A percentile compares a stretch with the other conserved stretches of the same genome.
Evolutionary conservation across 2,797 vertebrate genomes (phyloP).

Genomic region (Aeoliscus strigatus): DNA sequence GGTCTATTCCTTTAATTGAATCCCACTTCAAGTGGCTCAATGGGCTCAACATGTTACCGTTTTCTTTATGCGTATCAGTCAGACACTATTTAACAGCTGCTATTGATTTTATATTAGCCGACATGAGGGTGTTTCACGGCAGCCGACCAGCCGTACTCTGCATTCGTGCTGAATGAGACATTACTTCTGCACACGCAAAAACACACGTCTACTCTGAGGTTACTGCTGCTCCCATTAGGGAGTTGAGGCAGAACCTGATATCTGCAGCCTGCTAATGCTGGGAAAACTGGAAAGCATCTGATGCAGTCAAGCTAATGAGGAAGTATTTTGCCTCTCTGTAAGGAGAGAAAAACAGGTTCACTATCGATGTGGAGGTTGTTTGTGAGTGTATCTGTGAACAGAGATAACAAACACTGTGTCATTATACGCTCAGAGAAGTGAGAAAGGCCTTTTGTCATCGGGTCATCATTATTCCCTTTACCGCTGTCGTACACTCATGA

Average conservation of each 20-base stretch:
- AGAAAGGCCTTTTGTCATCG: constrained; percentile 36
- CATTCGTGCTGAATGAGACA: constrained; percentile 51
- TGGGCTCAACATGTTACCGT: constrained; percentile 12
- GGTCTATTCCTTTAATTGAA: no score
- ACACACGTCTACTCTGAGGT: constrained; percentile 2
- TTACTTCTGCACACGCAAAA: constrained; percentile 17
- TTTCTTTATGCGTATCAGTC: constrained; percentile 43
- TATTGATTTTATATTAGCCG: constrained; percentile 62
- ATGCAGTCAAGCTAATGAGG: no score
- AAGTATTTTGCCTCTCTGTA: neutral
- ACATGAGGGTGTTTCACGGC: constrained; percentile 48
- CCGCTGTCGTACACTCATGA: constrained; percentile 22
- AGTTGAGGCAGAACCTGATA: constrained; percentile 11
- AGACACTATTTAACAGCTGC: constrained; percentile 57
- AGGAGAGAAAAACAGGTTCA: constrained; percentile 1
- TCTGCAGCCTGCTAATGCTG: no score
- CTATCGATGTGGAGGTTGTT: constrained; percentile 8
- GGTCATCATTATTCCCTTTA: constrained; percentile 46
- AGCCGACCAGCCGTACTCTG: constrained; percentile 24
- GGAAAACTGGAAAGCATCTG: no score
- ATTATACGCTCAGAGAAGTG: constrained; percentile 23
- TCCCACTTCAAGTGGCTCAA: neutral
- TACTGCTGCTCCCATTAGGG: constrained; percentile 5
- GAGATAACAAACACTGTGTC: constrained; percentile 21
- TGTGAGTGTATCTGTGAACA: constrained; percentile 10